Evolutionary conservation across 2,113 vertebrate genomes (phyloP).

Genomic region (Myrmophylax atrothorax): DNA sequence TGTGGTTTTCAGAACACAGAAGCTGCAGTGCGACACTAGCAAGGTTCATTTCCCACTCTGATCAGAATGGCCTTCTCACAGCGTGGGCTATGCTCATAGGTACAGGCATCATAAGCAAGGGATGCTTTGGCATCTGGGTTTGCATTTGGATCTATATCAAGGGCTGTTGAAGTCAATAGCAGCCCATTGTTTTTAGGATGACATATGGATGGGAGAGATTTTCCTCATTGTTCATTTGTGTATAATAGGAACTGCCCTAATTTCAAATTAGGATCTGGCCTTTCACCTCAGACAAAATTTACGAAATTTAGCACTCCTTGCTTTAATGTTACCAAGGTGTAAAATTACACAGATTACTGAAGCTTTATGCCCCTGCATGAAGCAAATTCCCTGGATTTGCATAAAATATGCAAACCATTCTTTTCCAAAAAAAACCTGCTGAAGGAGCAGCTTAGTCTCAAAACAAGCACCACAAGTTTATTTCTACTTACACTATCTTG

Average conservation of each 20-base stretch:
- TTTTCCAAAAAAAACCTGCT: not conserved
- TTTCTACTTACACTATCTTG: not conserved
- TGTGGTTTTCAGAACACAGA: not conserved
- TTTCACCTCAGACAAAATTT: not conserved
- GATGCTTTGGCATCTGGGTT: not conserved
- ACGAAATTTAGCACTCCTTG: not conserved
- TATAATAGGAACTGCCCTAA: not conserved
- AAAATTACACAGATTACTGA: not conserved
- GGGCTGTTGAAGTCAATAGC: not conserved
- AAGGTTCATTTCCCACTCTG: not conserved
- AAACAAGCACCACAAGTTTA: not conserved
- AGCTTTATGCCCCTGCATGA: not conserved
- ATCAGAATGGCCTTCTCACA: not conserved
- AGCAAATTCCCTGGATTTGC: not conserved
- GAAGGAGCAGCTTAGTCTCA: not conserved
- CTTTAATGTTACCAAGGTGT: not conserved
- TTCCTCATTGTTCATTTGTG: not conserved
- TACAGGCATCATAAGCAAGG: not conserved
- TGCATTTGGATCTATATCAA: not conserved
- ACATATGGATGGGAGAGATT: not conserved
- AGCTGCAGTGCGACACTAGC: not conserved
- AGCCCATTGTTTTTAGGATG: not conserved
- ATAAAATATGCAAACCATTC: not conserved
- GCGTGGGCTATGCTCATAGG: not conserved
- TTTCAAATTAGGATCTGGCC: not conserved